Evolutionary conservation across 2,797 vertebrate species (phyloP).

Genomic region (Acomys russatus): DNA sequence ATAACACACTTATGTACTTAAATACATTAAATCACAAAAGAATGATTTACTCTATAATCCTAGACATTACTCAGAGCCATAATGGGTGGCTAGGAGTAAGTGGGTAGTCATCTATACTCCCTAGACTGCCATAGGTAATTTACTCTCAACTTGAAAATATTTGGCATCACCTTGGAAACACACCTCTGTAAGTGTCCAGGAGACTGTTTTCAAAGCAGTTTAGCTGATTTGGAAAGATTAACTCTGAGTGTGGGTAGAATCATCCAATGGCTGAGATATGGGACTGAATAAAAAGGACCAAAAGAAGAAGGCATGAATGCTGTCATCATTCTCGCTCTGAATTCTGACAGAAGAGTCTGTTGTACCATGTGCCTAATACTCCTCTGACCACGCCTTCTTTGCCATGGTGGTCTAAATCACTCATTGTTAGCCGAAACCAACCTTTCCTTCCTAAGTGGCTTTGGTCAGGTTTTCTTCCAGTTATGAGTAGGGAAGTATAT

Average conservation of each 20-base stretch:
- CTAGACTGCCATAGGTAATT: background rate
- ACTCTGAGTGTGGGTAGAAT: background rate
- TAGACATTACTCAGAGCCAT: background rate
- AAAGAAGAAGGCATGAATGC: background rate
- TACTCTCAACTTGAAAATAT: background rate
- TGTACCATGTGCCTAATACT: accelerated
- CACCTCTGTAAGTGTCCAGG: background rate
- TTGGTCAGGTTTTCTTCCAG: background rate
- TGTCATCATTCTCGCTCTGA: background rate
- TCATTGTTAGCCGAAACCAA: background rate
- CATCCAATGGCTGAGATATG: background rate
- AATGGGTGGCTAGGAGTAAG: background rate
- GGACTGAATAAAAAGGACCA: background rate
- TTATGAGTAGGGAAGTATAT: background rate
- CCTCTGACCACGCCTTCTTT: no score
- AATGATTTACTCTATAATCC: background rate
- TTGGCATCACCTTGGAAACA: background rate
- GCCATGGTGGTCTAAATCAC: accelerated
- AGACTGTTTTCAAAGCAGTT: background rate
- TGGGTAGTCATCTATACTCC: background rate
- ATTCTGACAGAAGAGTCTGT: background rate
- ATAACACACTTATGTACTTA: background rate
- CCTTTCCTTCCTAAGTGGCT: background rate
- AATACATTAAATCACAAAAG: background rate
- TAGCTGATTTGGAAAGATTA: background rate